Evolutionary conservation across 2,888 invertebrate species (phyloP), one percentile per base, ranked within the genome.

Genomic region (Tetragonisca angustula): DNA sequence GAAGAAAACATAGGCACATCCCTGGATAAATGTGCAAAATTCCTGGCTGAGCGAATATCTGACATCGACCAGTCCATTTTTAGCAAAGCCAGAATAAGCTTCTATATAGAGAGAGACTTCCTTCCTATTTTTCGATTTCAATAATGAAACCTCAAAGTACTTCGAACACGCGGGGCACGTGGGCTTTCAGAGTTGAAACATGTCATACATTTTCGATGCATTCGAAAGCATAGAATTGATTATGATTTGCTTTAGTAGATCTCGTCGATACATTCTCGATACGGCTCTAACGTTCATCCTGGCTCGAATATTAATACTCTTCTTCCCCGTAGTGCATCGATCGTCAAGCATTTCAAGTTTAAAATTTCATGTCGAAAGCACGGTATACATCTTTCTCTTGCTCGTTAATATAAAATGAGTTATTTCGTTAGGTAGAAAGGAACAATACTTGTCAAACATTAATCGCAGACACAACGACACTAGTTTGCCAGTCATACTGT

Each of bases 1-100:
- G 94, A 94, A 27, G 93, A 93, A 83, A 94, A 94, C 70, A 94
- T 86, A 59, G 94, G 93, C 61, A 88, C 91, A 59, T 90, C 85
- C 64, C 81, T 85, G 71, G 74, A 81, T 61, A 90, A 61, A 56
- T 68, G 77, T 61, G 82, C 43, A 19, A 90, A 74, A 67, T 88
- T 85, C 80, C 79, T 87, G 52, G 85, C 72, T 19, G 82, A 75
- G 67, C 83, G 86, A 77, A 86, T 74, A 54, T 87, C 84, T 72
- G 90, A 21, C 73, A 61, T 76, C 64, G 84, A 86, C 62, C 81
- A 85, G 65, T 88, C 76, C 90, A 89, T 91, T 84, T 81, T 82
- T 78, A 67, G 64, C 67, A 21, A 72, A 77, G 32, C 4, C 67
- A 54, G 32, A 49, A 36, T 52, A 13, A 17, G 21, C 50, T 77